Conservation (phyloP, 2,113 vertebrate species). For the Macquaria australasica region DNA sequence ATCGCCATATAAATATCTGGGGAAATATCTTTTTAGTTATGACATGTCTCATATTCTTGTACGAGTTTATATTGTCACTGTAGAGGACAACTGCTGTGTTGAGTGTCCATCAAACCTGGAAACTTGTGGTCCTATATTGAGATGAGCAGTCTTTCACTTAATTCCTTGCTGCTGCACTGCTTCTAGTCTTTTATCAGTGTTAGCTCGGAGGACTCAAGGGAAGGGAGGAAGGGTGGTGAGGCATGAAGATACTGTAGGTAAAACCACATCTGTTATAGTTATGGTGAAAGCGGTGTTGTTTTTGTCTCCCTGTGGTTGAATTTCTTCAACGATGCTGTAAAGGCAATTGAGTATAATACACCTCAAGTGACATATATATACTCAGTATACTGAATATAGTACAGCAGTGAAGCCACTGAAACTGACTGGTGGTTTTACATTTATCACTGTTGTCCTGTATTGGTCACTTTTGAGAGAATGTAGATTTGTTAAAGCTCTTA, state of each 20-base stretch:
- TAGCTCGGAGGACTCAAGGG: not conserved
- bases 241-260: not conserved
- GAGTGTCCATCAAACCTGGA: not conserved
- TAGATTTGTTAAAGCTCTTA: not conserved
- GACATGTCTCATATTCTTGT: not conserved
- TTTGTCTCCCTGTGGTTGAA: conserved; percentile 22
- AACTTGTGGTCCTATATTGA: not conserved
- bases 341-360: not conserved
- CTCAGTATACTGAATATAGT: rapidly evolving
- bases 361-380: not conserved
- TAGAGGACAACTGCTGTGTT: not conserved
- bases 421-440: not conserved
- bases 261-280: conserved; percentile 13
- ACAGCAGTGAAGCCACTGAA: conserved; percentile 24
- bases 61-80: not conserved
- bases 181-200: not conserved
- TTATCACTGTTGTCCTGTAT: not conserved
- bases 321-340: not conserved
- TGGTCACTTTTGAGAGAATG: not conserved
- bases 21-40: not conserved
- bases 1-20: not conserved
- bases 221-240: conserved; percentile 25
- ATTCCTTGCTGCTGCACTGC: not conserved
- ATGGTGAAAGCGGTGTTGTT: not conserved
- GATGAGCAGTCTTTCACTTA: not conserved